phyloP scores from a whole-genome alignment of 2,113 vertebrate species.

The Oenanthe melanoleuca region DNA sequence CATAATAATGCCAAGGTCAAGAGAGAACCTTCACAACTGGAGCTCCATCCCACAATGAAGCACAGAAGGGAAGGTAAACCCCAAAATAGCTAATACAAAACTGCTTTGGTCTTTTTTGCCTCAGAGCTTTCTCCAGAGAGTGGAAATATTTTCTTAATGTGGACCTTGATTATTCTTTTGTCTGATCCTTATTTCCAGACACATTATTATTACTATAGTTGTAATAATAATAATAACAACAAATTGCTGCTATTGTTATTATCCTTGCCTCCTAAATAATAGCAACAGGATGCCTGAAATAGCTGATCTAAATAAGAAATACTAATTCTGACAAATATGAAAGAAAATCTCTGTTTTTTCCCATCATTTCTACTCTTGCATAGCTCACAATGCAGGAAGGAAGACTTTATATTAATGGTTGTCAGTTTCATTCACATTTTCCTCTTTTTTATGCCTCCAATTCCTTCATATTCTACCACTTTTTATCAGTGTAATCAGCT shows the following conservation, averaged over 20 bases:
- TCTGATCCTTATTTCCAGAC: not conserved
- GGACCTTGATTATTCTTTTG: not conserved
- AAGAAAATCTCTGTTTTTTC: not conserved
- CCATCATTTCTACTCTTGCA: not conserved
- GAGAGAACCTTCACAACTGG: not conserved
- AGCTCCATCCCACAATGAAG: not conserved
- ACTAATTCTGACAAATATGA: not conserved
- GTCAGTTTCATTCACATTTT: not conserved
- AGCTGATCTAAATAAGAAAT: not conserved
- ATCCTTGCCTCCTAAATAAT: not conserved
- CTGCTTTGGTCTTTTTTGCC: not conserved
- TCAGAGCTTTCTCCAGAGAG: not conserved
- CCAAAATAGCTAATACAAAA: not conserved
- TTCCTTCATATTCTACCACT: not conserved
- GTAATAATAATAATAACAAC: not conserved
- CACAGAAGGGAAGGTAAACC: not conserved
- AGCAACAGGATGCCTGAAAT: not conserved
- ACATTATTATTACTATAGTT: not conserved
- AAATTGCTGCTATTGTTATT: not conserved
- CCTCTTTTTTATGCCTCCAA: not conserved
- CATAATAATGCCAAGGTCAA: not conserved
- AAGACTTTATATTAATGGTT: not conserved
- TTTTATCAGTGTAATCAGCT: not conserved
- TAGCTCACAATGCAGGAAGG: not conserved
- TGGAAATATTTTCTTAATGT: not conserved